Evolutionary conservation across 2,888 invertebrate genomes (phyloP).

Genomic region (Andrena camellia): DNA sequence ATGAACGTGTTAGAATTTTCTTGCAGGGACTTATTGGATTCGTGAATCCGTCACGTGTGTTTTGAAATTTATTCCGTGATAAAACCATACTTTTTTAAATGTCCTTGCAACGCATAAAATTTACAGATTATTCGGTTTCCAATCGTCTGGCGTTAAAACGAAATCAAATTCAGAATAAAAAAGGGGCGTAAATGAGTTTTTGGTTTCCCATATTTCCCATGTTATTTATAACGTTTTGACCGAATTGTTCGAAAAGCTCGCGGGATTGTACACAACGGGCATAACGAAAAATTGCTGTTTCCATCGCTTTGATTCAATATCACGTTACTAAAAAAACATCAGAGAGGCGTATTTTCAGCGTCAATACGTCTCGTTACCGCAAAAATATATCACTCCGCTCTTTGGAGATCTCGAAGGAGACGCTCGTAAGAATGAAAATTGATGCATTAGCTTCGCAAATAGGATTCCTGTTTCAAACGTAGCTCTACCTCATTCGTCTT

Average conservation of each 20-base stretch:
- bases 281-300: background rate
- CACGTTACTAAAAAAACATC: background rate
- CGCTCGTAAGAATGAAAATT: background rate
- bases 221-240: no score
- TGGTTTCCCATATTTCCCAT: no score
- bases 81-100: no score
- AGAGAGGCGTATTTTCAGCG: slow-evolving; percentile 15
- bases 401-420: slow-evolving; percentile 9
- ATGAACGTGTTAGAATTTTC: background rate
- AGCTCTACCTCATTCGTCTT: background rate
- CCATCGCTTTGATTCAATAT: background rate
- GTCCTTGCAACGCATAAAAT: no score
- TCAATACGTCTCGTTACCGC: slow-evolving; percentile 11
- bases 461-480: background rate
- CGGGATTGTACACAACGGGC: background rate
- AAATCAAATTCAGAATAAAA: no score
- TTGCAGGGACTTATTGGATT: no score
- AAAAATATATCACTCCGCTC: background rate
- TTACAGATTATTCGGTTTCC: no score
- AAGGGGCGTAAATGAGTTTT: no score
- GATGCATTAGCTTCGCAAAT: background rate
- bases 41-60: no score
- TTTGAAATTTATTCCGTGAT: no score
- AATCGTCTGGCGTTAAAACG: no score
- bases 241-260: no score